A percentile compares a stretch with the other conserved stretches of the same genome.
Evolutionary conservation across 1,140 invertebrate species (phyloP).

Genomic region (Dinoponera quadriceps): DNA sequence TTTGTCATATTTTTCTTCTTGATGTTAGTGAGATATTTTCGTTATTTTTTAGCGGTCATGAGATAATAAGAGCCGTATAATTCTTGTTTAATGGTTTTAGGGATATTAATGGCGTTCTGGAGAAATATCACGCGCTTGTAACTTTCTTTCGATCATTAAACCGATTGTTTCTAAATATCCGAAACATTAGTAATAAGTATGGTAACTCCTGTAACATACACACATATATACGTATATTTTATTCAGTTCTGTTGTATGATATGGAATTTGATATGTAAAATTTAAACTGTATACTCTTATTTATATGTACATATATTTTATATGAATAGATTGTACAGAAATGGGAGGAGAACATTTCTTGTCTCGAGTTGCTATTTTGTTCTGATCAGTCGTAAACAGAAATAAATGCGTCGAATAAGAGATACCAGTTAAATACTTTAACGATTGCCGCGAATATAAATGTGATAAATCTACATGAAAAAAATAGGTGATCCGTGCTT

Average conservation of each 20-base stretch:
- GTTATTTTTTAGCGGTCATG: not conserved
- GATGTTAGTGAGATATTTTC: not conserved
- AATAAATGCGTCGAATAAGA: too few species aligned
- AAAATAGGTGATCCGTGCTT: too few species aligned
- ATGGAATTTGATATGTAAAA: conserved; percentile 18
- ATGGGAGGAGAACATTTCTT: not conserved
- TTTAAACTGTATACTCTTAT: conserved; percentile 29
- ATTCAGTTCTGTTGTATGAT: conserved; percentile 29
- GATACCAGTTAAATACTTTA: too few species aligned
- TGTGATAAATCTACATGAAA: too few species aligned
- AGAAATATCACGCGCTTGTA: not conserved
- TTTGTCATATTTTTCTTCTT: not conserved
- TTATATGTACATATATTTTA: conserved; percentile 61
- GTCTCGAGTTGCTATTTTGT: too few species aligned
- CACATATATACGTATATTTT: conserved; percentile 29
- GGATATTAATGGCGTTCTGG: not conserved
- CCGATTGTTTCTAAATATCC: conserved; percentile 13
- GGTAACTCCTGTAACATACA: conserved; percentile 28
- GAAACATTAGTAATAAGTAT: conserved; percentile 5
- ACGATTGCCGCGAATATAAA: too few species aligned
- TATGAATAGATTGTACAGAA: conserved; percentile 60
- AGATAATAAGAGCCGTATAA: not conserved
- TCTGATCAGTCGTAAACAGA: too few species aligned
- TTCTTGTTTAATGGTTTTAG: conserved; percentile 16
- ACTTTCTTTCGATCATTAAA: conserved; percentile 19